Percentiles rank a stretch among this genome's conserved stretches.
phyloP scores from a whole-genome alignment of 1,140 invertebrate genomes.

The Bombus vancouverensis region DNA sequence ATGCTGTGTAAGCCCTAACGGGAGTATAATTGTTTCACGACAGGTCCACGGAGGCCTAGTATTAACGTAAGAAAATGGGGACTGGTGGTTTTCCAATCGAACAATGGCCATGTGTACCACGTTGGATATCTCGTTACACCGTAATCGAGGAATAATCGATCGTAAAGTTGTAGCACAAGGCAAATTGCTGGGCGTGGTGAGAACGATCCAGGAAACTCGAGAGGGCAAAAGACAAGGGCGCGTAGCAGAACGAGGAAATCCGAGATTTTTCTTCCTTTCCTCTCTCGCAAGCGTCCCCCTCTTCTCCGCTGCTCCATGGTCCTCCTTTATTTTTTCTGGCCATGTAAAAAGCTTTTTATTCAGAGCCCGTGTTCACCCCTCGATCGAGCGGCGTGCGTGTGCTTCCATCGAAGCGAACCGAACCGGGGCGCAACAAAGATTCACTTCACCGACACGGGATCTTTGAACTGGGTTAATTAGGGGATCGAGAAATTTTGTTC shows the following conservation, averaged over 20 bases:
- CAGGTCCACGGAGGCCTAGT: conserved; percentile 8
- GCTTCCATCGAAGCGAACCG: neutral
- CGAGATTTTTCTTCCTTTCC: conserved; percentile 73
- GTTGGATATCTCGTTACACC: conserved; percentile 74
- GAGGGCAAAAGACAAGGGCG: conserved; percentile 63
- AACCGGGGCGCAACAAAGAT: conserved; percentile 19
- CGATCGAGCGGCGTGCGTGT: conserved; percentile 3
- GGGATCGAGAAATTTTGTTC: neutral
- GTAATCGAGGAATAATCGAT: conserved; percentile 74
- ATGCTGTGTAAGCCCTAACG: conserved; percentile 13
- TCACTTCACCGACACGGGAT: conserved; percentile 11
- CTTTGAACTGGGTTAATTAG: conserved; percentile 38
- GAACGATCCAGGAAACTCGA: conserved; percentile 73
- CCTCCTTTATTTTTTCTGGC: conserved; percentile 54
- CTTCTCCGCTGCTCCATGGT: neutral
- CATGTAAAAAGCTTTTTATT: conserved; percentile 47
- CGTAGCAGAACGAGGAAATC: conserved; percentile 62
- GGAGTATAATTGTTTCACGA: conserved; percentile 64
- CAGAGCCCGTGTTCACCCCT: conserved; percentile 37
- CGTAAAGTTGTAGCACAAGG: conserved; percentile 69
- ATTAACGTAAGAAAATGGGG: conserved; percentile 36
- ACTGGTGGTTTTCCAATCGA: neutral
- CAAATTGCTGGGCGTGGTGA: conserved; percentile 72
- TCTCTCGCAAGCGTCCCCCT: conserved; percentile 32
- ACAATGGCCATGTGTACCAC: conserved; percentile 46